Percentiles rank a stretch among this genome's conserved stretches.
phyloP scores from a whole-genome alignment of 2,888 invertebrate species.

The Eupsilia transversa region DNA sequence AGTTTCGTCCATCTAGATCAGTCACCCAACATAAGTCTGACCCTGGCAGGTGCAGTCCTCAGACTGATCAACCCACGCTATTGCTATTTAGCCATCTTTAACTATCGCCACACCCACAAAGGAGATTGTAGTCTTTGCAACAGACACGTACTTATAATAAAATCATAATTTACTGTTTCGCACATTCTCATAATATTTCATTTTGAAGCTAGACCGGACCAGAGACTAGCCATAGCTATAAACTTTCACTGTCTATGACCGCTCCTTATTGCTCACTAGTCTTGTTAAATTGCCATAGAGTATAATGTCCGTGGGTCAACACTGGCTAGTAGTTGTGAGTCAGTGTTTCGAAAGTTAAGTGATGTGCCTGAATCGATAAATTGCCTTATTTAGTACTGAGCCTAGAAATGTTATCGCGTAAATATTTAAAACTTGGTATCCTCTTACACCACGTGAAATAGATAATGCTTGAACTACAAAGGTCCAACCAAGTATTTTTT shows the following conservation, averaged over 20 bases:
- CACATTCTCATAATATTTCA: slow-evolving; percentile 38
- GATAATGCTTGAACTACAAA: not conserved
- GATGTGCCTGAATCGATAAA: slow-evolving; percentile 44
- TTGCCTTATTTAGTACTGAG: not conserved
- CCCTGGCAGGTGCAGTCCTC: not conserved
- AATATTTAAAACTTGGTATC: not conserved
- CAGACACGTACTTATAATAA: slow-evolving; percentile 18
- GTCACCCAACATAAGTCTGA: not conserved
- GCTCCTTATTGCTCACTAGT: slow-evolving; percentile 28
- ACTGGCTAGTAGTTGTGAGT: slow-evolving; percentile 33
- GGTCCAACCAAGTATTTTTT: not conserved
- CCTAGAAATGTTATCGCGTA: not conserved
- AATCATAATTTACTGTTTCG: slow-evolving; percentile 37
- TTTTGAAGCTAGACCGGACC: slow-evolving; percentile 32
- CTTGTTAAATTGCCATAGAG: slow-evolving; percentile 48
- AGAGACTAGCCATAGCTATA: slow-evolving; percentile 18
- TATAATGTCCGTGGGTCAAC: slow-evolving; percentile 40
- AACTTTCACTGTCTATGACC: slow-evolving; percentile 57
- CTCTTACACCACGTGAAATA: not conserved
- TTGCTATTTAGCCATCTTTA: not conserved
- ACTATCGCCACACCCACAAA: slow-evolving; percentile 23
- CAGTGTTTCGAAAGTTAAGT: slow-evolving; percentile 51
- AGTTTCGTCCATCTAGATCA: not conserved
- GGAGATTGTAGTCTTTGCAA: slow-evolving; percentile 25
- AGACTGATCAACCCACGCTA: not conserved